These are phyloP conservation scores for Sialis lutaria DNA, from an alignment of 2,888 invertebrate genomes.

Conservation along the genomic window DNA sequence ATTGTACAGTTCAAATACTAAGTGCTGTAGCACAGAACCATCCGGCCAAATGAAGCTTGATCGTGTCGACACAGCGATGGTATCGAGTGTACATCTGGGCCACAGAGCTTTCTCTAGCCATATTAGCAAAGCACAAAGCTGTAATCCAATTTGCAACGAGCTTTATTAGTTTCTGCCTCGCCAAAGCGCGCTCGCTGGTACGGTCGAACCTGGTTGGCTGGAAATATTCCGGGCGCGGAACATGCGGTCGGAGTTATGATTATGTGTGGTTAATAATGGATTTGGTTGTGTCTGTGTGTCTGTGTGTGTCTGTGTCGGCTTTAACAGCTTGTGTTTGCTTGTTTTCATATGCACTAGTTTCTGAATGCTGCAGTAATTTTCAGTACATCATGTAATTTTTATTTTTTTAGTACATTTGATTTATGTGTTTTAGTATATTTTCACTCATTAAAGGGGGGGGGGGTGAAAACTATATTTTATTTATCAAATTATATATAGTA, in stretches of 20 bases:
- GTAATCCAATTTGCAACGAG: conserved; percentile 29
- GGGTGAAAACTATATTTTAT: too few species aligned
- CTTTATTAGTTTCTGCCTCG: conserved; percentile 25
- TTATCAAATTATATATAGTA: too few species aligned
- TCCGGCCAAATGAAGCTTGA: conserved; percentile 1
- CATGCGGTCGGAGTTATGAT: not conserved
- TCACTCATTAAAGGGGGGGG: too few species aligned
- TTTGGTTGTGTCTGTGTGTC: not conserved
- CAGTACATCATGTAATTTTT: too few species aligned
- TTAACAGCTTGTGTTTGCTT: too few species aligned
- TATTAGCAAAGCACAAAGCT: conserved; percentile 26
- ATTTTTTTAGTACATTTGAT: too few species aligned
- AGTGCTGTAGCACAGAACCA: conserved; percentile 2
- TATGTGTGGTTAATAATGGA: not conserved
- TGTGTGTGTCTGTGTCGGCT: too few species aligned
- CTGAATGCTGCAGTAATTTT: too few species aligned
- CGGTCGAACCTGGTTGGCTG: not conserved
- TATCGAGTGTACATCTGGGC: conserved; percentile 11
- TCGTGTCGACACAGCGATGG: not conserved
- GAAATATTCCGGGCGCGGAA: not conserved
- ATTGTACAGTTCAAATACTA: conserved; percentile 5
- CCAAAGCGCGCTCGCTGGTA: conserved; percentile 3
- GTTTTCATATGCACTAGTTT: too few species aligned
- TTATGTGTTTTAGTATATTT: too few species aligned
- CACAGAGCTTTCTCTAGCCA: conserved; percentile 23